Evolutionary conservation across 2,888 invertebrate genomes (phyloP).

Genomic region (Pomacea canaliculata): DNA sequence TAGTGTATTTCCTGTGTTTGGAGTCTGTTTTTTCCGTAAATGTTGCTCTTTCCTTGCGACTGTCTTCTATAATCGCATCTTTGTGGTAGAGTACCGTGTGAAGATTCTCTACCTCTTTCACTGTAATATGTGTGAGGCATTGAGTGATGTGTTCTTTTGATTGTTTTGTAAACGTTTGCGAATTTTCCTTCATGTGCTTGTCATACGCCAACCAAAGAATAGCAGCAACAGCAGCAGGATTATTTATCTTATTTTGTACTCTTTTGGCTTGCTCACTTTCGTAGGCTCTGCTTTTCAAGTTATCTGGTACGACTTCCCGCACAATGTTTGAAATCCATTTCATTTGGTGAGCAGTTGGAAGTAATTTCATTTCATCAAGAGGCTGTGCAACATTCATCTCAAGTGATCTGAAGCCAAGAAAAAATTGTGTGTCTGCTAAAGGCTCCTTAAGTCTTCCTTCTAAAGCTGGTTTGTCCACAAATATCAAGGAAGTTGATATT

Average conservation of each 20-base stretch:
- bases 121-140: constrained; percentile 3
- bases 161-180: background rate
- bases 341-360: background rate
- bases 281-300: background rate
- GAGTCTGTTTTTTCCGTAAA: background rate
- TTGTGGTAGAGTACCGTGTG: background rate
- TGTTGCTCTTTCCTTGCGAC: background rate
- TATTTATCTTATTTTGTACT: background rate
- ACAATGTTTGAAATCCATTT: background rate
- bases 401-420: constrained; percentile 3
- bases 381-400: background rate
- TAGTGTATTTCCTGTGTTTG: constrained; percentile 2
- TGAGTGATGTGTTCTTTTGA: background rate
- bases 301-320: background rate
- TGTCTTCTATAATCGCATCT: background rate
- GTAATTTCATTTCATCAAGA: background rate
- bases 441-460: background rate
- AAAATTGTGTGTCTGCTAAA: background rate
- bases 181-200: background rate
- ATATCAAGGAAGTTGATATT: background rate
- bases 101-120: constrained; percentile 5
- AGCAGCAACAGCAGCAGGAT: background rate
- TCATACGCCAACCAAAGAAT: constrained; percentile 4
- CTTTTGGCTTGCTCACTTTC: background rate
- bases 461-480: background rate